Conservation (phyloP, 2,113 vertebrate species). For the Myodes glareolus region DNA sequence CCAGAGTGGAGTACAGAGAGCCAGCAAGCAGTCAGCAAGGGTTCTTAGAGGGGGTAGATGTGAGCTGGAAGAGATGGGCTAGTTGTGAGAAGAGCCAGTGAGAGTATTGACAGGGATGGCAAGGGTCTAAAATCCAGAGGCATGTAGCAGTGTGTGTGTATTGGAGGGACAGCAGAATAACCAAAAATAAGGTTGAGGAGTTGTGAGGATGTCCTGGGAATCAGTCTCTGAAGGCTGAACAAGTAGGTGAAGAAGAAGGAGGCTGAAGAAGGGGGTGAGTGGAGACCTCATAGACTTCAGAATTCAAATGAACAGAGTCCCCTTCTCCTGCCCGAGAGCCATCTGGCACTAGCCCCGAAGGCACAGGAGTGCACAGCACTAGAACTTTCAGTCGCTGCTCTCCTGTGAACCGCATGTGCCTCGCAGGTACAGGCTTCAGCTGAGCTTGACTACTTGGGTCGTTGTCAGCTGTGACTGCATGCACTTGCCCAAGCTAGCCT, state of each 20-base stretch:
- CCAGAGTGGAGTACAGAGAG: neutral
- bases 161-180: neutral
- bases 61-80: neutral
- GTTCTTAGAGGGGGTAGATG: neutral
- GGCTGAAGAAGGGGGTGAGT: neutral
- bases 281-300: neutral
- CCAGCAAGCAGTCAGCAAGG: neutral
- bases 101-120: neutral
- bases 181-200: neutral
- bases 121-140: neutral
- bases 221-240: too few relatives aligned
- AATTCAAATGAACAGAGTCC: neutral
- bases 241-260: neutral
- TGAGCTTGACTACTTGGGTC: neutral
- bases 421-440: neutral
- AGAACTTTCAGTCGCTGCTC: neutral
- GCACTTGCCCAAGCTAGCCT: neutral
- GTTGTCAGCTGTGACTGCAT: slow-evolving; percentile 10
- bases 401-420: neutral
- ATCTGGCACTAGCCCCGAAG: neutral
- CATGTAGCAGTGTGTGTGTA: fast-evolving
- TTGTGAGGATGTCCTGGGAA: neutral
- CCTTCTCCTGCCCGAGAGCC: neutral
- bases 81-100: neutral
- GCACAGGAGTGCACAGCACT: neutral